Conservation (phyloP, 2,113 vertebrate species). For the Condylura cristata region DNA sequence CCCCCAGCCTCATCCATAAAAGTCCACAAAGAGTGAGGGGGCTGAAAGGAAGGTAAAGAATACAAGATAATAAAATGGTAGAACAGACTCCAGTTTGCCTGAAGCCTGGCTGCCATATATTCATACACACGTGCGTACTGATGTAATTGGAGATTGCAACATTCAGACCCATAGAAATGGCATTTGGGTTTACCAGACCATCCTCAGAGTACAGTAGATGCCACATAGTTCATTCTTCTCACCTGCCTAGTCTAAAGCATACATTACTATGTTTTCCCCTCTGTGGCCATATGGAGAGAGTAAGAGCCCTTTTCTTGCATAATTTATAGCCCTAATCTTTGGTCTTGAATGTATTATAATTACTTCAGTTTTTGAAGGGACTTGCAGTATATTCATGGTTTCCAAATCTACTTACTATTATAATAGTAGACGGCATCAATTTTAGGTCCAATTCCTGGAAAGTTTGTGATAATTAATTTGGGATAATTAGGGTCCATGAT, state of each 20-base stretch:
- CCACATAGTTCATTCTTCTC: background rate
- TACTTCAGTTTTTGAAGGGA: background rate
- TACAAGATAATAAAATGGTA: background rate
- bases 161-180: background rate
- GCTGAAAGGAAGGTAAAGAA: background rate
- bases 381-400: background rate
- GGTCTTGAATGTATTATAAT: background rate
- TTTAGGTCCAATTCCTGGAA: slow-evolving; percentile 90
- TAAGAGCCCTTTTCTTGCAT: background rate
- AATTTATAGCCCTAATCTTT: background rate
- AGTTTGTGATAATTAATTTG: slow-evolving; percentile 82
- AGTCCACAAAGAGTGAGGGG: background rate
- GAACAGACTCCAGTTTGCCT: background rate
- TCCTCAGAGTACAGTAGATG: background rate
- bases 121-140: accelerated
- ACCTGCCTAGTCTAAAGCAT: background rate
- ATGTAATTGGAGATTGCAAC: background rate
- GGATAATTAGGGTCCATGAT: slow-evolving; percentile 91
- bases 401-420: slow-evolving; percentile 63
- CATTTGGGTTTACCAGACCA: background rate
- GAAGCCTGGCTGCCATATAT: background rate
- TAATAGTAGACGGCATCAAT: slow-evolving; percentile 88
- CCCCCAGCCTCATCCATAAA: too few relatives aligned
- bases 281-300: background rate
- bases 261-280: background rate